phyloP scores from a whole-genome alignment of 2,113 vertebrate genomes.

The Cercocebus atys region DNA sequence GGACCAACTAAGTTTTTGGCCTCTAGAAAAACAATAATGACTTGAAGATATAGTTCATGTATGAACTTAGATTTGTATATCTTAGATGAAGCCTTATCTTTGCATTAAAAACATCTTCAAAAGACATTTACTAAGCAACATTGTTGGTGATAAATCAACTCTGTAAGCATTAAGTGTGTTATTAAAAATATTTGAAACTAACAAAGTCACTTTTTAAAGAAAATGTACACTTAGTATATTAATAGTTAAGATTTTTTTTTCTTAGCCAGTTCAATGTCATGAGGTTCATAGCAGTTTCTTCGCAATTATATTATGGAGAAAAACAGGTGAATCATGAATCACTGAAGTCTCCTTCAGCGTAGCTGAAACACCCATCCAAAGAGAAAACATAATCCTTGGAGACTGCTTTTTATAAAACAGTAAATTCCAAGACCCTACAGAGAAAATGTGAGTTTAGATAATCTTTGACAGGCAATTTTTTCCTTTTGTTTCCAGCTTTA shows the following conservation, averaged over 20 bases:
- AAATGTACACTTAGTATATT: not conserved
- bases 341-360: not conserved
- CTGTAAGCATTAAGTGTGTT: not conserved
- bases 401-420: not conserved
- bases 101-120: not conserved
- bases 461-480: not conserved
- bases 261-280: not conserved
- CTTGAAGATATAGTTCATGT: not conserved
- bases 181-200: constrained; percentile 21
- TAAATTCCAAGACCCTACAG: not conserved
- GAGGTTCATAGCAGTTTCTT: not conserved
- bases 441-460: not conserved
- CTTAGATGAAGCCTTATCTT: not conserved
- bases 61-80: not conserved
- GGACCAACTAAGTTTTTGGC: not conserved
- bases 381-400: not conserved
- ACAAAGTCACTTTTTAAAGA: not conserved
- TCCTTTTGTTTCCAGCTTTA: not conserved
- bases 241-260: not conserved
- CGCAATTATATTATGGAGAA: not conserved
- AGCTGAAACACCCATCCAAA: not conserved
- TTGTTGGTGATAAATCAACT: not conserved
- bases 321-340: not conserved
- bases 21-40: not conserved
- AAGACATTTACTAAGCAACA: not conserved